Evolutionary conservation across 2,113 vertebrate genomes (phyloP).

Genomic region (Empidonax alnorum): DNA sequence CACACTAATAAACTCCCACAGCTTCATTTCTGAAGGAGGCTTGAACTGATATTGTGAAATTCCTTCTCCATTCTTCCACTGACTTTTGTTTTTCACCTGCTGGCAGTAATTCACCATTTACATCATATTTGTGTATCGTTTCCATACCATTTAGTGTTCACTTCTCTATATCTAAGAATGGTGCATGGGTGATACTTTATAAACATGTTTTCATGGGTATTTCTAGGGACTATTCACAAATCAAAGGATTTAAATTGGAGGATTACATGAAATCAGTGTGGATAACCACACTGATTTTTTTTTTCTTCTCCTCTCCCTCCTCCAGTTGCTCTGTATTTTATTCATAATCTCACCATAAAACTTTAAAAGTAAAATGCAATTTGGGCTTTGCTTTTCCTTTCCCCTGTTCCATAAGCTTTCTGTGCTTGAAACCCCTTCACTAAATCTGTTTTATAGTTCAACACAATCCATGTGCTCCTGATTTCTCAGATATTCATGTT

Average conservation of each 20-base stretch:
- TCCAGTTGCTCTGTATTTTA: background rate
- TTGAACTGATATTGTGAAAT: background rate
- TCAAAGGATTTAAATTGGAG: background rate
- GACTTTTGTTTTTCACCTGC: background rate
- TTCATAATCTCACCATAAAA: background rate
- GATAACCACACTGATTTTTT: background rate
- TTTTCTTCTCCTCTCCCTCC: background rate
- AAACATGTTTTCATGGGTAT: background rate
- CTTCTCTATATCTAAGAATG: background rate
- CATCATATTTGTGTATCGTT: background rate
- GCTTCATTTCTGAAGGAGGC: background rate
- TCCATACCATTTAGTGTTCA: background rate
- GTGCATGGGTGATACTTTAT: background rate
- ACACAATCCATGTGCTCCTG: background rate
- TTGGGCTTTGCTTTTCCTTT: background rate
- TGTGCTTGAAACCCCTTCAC: background rate
- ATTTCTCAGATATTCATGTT: background rate
- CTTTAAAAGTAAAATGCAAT: background rate
- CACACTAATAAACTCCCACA: background rate
- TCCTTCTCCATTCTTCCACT: background rate
- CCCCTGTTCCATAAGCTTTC: background rate
- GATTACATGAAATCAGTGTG: background rate
- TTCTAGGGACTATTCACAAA: background rate
- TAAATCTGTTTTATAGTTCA: background rate
- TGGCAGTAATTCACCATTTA: background rate